Evolutionary conservation across 2,888 invertebrate genomes (phyloP), one percentile per base, ranked within the genome.

Genomic region (Gisinianus flammeolus): DNA sequence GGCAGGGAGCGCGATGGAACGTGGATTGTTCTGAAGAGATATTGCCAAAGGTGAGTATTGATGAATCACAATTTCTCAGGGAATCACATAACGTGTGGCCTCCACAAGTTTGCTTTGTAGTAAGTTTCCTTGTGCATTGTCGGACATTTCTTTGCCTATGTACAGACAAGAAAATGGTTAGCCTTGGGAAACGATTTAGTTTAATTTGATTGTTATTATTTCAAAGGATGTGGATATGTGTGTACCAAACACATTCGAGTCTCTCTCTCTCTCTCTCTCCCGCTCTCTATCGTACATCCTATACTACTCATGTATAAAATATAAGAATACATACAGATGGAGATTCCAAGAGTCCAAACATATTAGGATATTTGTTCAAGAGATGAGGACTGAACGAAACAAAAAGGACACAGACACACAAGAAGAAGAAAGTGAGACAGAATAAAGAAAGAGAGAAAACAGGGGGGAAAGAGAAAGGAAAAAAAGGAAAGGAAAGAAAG

Each of bases 121-220:
- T 94, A 93, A 92, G 94, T 94, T 86, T 95, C 93, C 88, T 92
- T 92, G 86, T 93, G 92, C 95, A 95, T 95, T 85, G 93, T 93
- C 70, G 94, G 94, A 88, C 95, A 95, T 87, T 92, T 92, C 87
- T 89, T 90, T 86, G 90, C 90, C 91, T 91, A 89, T 22, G 22
- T 2, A 33, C 6, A 33, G 68, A 67, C 44, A 44, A 52, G 33
- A 69, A 76, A 70, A 69, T 52, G 19, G 44, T 58, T 58, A 67
- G 75, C 44, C 31, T 76, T 58, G 56, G 66, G 58, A 80, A 80
- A 79, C 74, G 77, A 81, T 82, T 82, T 69, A 66, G 69, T 79
- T 83, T 83, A 71, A 81, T 80, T 79, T 78, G 78, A 82, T 81
- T 79, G 81, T 81, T 82, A 82, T 80, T 81, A 79, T 81, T 79